These are phyloP conservation scores for Premnoplex brunnescens DNA, from an alignment of 2,797 vertebrate species.

Conservation along the genomic window DNA sequence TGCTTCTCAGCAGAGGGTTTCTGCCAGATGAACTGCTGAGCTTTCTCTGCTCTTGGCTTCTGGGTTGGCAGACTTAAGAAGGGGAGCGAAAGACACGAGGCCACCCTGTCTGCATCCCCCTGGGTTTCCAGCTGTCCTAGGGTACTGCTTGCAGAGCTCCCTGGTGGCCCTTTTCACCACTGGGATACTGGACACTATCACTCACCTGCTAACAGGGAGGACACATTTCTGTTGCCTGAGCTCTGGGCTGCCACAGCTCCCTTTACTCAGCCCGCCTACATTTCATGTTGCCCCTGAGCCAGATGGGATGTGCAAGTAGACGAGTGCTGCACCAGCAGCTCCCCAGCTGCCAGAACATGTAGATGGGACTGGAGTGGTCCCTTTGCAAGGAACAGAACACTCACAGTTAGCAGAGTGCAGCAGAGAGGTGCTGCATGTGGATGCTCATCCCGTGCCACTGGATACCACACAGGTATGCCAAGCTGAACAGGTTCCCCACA, in stretches of 20 bases:
- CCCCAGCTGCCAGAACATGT: not conserved
- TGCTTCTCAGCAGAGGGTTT: not conserved
- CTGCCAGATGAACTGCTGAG: not conserved
- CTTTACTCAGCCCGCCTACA: not conserved
- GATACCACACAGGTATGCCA: not conserved
- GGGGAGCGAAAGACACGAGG: not conserved
- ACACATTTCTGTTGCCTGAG: not conserved
- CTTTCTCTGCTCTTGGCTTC: not conserved
- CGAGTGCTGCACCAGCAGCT: not conserved
- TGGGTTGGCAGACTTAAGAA: not conserved
- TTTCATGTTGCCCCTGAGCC: not conserved
- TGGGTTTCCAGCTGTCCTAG: not conserved
- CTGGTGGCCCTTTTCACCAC: not conserved
- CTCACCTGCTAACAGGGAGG: not conserved
- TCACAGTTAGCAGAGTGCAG: not conserved
- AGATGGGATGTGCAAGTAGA: not conserved
- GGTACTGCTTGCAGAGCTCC: not conserved
- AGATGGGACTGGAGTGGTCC: accelerated
- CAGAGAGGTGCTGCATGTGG: not conserved
- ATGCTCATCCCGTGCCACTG: accelerated
- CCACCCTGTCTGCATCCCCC: not conserved
- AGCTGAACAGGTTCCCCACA: accelerated
- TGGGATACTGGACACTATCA: not conserved
- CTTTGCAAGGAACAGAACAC: not conserved
- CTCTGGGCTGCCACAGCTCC: not conserved